Percentiles rank a stretch among this genome's conserved stretches.
Evolutionary conservation across 2,797 vertebrate genomes (phyloP).

Genomic region (Amblyopsis hoosieri): DNA sequence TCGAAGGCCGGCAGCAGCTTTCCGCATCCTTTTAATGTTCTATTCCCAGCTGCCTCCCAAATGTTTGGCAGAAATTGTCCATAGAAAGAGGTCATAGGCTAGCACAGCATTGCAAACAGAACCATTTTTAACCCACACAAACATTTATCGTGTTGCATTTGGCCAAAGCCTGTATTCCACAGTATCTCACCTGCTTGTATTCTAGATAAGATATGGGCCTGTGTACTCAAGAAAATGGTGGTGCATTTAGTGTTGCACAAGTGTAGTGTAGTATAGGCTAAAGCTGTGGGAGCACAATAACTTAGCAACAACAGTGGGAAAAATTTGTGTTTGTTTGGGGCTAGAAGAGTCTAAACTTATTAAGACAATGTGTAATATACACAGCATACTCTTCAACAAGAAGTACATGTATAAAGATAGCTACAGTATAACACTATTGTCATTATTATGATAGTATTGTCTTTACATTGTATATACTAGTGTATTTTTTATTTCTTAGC

Average conservation of each 20-base stretch:
- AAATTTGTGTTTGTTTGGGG: too few species aligned
- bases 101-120: neutral
- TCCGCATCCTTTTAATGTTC: neutral
- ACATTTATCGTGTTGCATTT: neutral
- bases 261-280: too few species aligned
- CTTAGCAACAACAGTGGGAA: too few species aligned
- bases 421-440: neutral
- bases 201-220: neutral
- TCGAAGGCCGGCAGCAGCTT: neutral
- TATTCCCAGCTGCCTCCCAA: neutral
- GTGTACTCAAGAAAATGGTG: too few species aligned
- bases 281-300: too few species aligned
- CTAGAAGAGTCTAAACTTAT: too few species aligned
- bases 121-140: neutral
- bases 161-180: neutral
- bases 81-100: neutral
- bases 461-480: too few species aligned
- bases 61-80: conserved; percentile 1
- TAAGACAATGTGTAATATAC: too few species aligned
- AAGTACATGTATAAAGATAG: too few species aligned
- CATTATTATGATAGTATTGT: neutral
- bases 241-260: too few species aligned
- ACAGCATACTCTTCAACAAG: too few species aligned
- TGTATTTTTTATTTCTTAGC: too few species aligned
- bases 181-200: neutral